These are phyloP conservation scores for Tigriopus californicus DNA, from an alignment of 2,888 invertebrate genomes.

Conservation along the genomic window DNA sequence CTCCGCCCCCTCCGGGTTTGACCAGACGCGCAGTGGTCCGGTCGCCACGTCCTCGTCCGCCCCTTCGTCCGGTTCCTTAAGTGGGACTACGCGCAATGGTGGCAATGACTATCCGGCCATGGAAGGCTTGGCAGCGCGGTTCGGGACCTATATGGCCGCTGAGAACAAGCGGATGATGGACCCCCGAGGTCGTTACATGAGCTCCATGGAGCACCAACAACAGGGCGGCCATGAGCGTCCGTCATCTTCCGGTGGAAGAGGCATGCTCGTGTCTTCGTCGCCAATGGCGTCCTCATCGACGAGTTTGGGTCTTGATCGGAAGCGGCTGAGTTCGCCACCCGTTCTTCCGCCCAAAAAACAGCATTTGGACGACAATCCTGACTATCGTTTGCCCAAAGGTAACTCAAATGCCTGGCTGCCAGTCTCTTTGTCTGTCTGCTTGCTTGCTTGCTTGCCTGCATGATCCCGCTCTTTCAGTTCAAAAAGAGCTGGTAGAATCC, in stretches of 20 bases:
- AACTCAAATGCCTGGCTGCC: no score
- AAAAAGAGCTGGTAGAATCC: no score
- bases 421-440: no score
- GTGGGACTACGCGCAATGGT: not conserved
- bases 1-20: no score
- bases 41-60: no score
- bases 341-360: constrained; percentile 10
- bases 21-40: no score
- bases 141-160: not conserved
- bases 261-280: not conserved
- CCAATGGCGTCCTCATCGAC: not conserved
- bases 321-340: not conserved
- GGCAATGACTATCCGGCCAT: constrained; percentile 2
- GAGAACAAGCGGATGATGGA: not conserved
- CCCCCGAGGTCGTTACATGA: not conserved
- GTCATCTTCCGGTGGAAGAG: no score
- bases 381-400: no score
- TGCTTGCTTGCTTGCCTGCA: no score
- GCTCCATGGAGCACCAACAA: not conserved
- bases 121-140: constrained; percentile 12
- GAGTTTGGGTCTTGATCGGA: not conserved
- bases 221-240: not conserved
- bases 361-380: not conserved
- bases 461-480: no score
- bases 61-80: not conserved